Evolutionary conservation across 2,797 vertebrate species (phyloP).

Genomic region (Sitta carolinensis): DNA sequence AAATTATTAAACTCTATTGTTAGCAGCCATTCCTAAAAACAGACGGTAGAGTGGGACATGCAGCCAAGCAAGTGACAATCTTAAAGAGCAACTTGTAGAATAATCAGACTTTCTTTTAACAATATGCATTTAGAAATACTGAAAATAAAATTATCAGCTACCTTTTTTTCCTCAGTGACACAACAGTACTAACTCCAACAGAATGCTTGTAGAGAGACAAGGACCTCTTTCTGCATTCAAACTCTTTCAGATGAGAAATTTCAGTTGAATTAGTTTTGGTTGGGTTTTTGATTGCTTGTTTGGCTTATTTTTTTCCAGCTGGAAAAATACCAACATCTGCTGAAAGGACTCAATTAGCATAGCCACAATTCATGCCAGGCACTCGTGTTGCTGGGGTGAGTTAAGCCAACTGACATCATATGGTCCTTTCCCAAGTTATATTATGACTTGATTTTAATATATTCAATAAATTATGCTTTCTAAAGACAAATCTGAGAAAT

Average conservation of each 20-base stretch:
- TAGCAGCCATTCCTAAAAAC: not conserved
- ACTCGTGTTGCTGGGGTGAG: not conserved
- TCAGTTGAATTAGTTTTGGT: not conserved
- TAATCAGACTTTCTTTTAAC: not conserved
- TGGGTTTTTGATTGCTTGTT: not conserved
- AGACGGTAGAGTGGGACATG: not conserved
- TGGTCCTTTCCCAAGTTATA: not conserved
- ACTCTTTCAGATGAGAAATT: not conserved
- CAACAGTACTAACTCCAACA: not conserved
- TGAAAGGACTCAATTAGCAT: not conserved
- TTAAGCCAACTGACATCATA: not conserved
- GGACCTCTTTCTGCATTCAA: not conserved
- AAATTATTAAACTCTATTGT: not conserved
- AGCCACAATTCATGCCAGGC: not conserved
- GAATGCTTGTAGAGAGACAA: not conserved
- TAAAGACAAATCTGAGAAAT: not conserved
- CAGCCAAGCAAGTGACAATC: not conserved
- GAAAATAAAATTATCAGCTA: not conserved
- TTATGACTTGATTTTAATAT: not conserved
- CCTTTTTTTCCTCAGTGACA: not conserved
- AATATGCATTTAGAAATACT: not conserved
- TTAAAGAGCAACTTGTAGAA: not conserved
- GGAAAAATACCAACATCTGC: not conserved
- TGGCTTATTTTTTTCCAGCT: not conserved
- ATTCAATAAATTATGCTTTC: not conserved